Evolutionary conservation across 2,888 invertebrate genomes (phyloP), one percentile per base, ranked within the genome.

Genomic region (Zygaena filipendulae): DNA sequence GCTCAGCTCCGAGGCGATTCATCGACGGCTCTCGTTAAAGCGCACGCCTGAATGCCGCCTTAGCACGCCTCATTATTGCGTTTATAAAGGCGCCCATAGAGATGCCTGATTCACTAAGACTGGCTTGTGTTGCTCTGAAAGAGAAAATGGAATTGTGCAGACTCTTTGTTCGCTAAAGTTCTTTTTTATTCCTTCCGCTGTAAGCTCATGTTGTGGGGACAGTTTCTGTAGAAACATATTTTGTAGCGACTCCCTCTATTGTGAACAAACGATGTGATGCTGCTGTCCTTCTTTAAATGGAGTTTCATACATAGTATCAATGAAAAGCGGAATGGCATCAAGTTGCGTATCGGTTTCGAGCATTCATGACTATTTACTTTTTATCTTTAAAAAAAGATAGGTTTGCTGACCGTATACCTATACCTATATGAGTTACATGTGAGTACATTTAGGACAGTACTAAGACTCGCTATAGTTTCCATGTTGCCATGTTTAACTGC

Each of bases 41-140:
- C 48, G 59, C 53, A 55, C 59, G 67, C 7, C 16, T 79, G 69
- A 77, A 77, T 75, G 62, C 70, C 66, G 66, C 67, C 64, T 72
- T 68, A 63, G 63, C 63, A 69, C 70, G 75, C 52, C 75, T 75
- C 74, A 74, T 79, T 79, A 79, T 77, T 75, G 74, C 75, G 74
- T 75, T 75, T 75, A 77, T 77, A 75, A 77, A 77, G 59, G 71
- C 71, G 54, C 49, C 69, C 58, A 74, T 75, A 74, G 59, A 75
- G 59, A 57, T 55, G 49, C 56, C 53, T 64, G 71, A 71, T 74
- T 71, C 68, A 72, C 71, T 68, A 74, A 74, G 68, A 63, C 63
- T 54, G 57, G 63, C 64, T n/a, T 59, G 50, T 48, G 60, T 55
- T 54, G 53, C 58, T 43, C 45, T 74, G 71, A 74, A 75, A 79